Evolutionary conservation across 1,140 invertebrate species (phyloP).

Genomic region (Cheumatopsyche charites): DNA sequence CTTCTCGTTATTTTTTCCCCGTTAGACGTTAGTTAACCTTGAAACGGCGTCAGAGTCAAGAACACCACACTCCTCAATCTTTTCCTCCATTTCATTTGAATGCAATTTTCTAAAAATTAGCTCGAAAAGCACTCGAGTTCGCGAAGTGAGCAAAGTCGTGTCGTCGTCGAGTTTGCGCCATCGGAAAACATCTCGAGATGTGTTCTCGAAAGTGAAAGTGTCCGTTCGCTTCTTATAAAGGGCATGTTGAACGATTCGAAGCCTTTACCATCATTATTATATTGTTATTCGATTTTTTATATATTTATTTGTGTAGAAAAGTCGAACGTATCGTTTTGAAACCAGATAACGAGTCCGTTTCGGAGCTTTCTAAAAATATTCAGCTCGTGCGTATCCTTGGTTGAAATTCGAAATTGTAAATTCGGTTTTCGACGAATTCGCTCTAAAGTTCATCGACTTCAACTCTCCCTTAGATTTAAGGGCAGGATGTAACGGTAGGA

Average conservation of each 20-base stretch:
- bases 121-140: not conserved
- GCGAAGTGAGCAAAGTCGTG: constrained; percentile 4
- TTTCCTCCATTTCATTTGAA: not conserved
- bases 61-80: not conserved
- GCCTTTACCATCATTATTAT: not conserved
- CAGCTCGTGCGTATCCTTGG: too few relatives aligned
- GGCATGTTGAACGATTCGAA: not conserved
- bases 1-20: constrained; percentile 27
- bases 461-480: constrained; percentile 32
- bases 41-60: constrained; percentile 26
- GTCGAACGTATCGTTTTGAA: too few relatives aligned
- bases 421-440: not conserved
- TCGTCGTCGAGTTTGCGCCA: not conserved
- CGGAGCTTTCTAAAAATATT: too few relatives aligned
- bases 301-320: not conserved
- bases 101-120: not conserved
- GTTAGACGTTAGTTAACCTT: constrained; percentile 41
- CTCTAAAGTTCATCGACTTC: constrained; percentile 40
- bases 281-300: not conserved
- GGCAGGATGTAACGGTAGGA: constrained; percentile 38
- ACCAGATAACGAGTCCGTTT: too few relatives aligned
- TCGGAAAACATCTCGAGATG: not conserved
- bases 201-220: constrained; percentile 3
- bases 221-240: not conserved
- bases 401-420: too few relatives aligned